Evolutionary conservation across 2,113 vertebrate species (phyloP).

Genomic region (Paralichthys olivaceus): DNA sequence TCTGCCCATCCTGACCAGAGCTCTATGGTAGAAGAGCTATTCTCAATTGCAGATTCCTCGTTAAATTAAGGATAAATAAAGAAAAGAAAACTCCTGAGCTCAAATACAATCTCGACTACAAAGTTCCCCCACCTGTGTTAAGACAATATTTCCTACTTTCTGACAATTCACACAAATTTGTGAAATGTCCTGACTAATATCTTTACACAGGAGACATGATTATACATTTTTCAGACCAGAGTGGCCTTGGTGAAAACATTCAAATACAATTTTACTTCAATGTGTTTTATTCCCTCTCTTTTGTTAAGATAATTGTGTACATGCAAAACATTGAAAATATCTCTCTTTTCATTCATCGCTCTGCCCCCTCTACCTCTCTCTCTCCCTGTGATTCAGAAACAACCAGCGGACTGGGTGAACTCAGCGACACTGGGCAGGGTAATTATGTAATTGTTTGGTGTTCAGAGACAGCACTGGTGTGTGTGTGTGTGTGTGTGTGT

Average conservation of each 20-base stretch:
- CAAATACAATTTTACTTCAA: background rate
- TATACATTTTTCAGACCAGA: background rate
- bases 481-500: background rate
- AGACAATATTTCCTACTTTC: background rate
- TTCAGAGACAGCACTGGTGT: constrained; percentile 20
- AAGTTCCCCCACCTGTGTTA: too few relatives aligned
- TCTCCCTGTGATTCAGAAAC: constrained; percentile 24
- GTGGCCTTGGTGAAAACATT: constrained; percentile 6
- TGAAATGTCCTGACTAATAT: background rate
- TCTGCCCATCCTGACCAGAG: too few relatives aligned
- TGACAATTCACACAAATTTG: background rate
- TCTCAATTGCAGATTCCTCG: too few relatives aligned
- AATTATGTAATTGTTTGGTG: constrained; percentile 59
- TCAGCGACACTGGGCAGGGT: constrained; percentile 35
- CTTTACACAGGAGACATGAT: background rate
- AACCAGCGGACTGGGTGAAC: constrained; percentile 49
- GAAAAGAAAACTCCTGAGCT: too few relatives aligned
- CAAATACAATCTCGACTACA: too few relatives aligned
- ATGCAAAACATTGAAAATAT: background rate
- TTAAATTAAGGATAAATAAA: too few relatives aligned
- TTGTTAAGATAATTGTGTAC: background rate
- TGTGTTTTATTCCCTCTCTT: background rate
- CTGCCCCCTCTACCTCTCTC: background rate
- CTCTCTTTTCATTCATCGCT: constrained; percentile 22
- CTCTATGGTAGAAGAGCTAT: too few relatives aligned